phyloP scores from a whole-genome alignment of 2,888 invertebrate genomes.

The Drosophila lacicola region DNA sequence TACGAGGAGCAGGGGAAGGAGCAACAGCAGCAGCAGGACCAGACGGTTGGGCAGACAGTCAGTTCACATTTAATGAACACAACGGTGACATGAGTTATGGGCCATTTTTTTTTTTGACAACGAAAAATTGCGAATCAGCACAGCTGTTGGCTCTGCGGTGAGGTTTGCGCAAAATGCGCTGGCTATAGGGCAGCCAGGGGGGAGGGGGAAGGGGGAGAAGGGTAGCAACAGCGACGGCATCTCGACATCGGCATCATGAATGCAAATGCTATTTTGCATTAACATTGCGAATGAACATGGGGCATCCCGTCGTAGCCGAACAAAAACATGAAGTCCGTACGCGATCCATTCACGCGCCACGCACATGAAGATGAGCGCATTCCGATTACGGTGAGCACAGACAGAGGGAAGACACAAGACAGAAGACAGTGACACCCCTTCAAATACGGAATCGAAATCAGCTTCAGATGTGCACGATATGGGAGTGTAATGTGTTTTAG shows the following conservation, averaged over 20 bases:
- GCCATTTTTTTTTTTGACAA: constrained; percentile 62
- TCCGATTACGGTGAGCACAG: constrained; percentile 54
- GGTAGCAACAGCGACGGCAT: constrained; percentile 7
- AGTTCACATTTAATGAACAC: constrained; percentile 73
- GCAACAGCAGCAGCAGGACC: constrained; percentile 15
- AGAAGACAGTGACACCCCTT: constrained; percentile 46
- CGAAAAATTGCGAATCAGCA: constrained; percentile 70
- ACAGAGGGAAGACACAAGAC: constrained; percentile 7
- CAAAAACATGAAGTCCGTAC: constrained; percentile 13
- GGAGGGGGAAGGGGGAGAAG: not conserved
- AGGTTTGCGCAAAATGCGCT: constrained; percentile 11
- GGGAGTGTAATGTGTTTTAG: constrained; percentile 48
- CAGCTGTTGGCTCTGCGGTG: constrained; percentile 62
- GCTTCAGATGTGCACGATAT: constrained; percentile 40
- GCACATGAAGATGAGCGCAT: constrained; percentile 58
- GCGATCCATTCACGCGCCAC: constrained; percentile 23
- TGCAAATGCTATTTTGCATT: constrained; percentile 74
- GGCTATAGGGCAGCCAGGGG: not conserved
- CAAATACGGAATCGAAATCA: constrained; percentile 34
- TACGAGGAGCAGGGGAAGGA: constrained; percentile 10
- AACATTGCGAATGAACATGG: constrained; percentile 58
- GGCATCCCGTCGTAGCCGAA: constrained; percentile 18
- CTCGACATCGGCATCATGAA: constrained; percentile 59
- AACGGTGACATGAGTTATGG: constrained; percentile 74
- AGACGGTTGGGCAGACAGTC: constrained; percentile 41